Evolutionary conservation across 2,888 invertebrate species (phyloP).

Genomic region (Acleris sparsana): DNA sequence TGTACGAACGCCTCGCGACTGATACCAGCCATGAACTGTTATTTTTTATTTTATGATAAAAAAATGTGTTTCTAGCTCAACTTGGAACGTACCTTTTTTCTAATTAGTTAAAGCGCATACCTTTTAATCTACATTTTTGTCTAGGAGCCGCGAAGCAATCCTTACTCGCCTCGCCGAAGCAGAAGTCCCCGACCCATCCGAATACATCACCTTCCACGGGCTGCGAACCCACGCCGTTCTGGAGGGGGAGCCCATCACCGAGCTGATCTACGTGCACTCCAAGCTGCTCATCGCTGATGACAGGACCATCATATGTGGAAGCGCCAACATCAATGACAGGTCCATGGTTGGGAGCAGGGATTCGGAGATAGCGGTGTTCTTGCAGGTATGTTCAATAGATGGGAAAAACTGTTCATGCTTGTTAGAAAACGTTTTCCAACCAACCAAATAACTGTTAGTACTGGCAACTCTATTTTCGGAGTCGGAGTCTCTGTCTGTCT

Average conservation of each 20-base stretch:
- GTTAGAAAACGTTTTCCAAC: too few relatives aligned
- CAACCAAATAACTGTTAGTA: too few relatives aligned
- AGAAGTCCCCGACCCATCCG: slow-evolving; percentile 90
- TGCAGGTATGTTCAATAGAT: slow-evolving; percentile 84
- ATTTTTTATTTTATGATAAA: too few relatives aligned
- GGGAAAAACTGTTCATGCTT: too few relatives aligned
- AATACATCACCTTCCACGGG: slow-evolving; percentile 96
- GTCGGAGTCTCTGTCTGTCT: too few relatives aligned
- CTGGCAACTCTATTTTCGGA: too few relatives aligned
- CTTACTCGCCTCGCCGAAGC: slow-evolving; percentile 89
- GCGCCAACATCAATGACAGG: slow-evolving; percentile 98
- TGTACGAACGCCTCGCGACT: too few relatives aligned
- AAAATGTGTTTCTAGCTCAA: too few relatives aligned
- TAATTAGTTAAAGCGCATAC: too few relatives aligned
- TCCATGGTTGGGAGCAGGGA: slow-evolving; percentile 97
- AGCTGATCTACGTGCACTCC: slow-evolving; percentile 98
- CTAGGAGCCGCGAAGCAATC: slow-evolving; percentile 93
- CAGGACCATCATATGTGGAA: slow-evolving; percentile 95
- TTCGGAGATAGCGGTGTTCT: slow-evolving; percentile 95
- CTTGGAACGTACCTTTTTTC: too few relatives aligned
- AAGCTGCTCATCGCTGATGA: slow-evolving; percentile 98
- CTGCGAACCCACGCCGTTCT: slow-evolving; percentile 91
- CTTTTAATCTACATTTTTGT: neutral
- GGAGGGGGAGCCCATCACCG: slow-evolving; percentile 92
- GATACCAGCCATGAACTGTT: too few relatives aligned